phyloP scores from a whole-genome alignment of 1,140 invertebrate species.

The Ceratosolen fusciceps region DNA sequence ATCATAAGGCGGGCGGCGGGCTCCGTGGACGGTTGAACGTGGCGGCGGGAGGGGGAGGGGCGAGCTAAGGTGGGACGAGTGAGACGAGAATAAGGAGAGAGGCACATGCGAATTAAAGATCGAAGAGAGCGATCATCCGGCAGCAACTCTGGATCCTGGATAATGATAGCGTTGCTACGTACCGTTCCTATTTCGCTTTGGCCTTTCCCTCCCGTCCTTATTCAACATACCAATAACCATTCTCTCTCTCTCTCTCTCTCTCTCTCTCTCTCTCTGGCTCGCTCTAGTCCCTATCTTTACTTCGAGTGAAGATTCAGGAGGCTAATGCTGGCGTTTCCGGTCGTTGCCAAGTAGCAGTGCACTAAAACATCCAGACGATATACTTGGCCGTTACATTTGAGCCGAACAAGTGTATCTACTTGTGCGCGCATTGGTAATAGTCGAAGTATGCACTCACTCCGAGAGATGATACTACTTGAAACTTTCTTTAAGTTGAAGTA shows the following conservation, averaged over 20 bases:
- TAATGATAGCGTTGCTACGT: constrained; percentile 49
- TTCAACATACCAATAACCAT: neutral
- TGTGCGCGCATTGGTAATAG: neutral
- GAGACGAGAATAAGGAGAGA: constrained; percentile 1
- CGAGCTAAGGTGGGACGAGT: neutral
- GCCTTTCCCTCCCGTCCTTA: constrained; percentile 31
- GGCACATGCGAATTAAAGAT: constrained; percentile 49
- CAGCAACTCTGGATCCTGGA: constrained; percentile 47
- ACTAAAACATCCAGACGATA: neutral
- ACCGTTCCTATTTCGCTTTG: constrained; percentile 46
- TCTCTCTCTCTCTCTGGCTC: neutral
- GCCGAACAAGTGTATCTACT: neutral
- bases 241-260: constrained; percentile 20
- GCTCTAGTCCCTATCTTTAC: constrained; percentile 47
- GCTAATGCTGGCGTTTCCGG: constrained; percentile 40
- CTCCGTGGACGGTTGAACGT: too few species aligned
- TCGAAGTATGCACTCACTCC: neutral
- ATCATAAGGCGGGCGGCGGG: neutral
- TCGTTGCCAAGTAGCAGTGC: constrained; percentile 14
- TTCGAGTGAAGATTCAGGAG: constrained; percentile 29
- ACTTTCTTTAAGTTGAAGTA: neutral
- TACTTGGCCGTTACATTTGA: neutral
- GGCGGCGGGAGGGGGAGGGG: neutral
- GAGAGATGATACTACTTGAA: neutral
- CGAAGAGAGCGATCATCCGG: constrained; percentile 50